These are phyloP conservation scores for Catharus fuscescens DNA, from an alignment of 2,113 vertebrate genomes.

Conservation along the genomic window DNA sequence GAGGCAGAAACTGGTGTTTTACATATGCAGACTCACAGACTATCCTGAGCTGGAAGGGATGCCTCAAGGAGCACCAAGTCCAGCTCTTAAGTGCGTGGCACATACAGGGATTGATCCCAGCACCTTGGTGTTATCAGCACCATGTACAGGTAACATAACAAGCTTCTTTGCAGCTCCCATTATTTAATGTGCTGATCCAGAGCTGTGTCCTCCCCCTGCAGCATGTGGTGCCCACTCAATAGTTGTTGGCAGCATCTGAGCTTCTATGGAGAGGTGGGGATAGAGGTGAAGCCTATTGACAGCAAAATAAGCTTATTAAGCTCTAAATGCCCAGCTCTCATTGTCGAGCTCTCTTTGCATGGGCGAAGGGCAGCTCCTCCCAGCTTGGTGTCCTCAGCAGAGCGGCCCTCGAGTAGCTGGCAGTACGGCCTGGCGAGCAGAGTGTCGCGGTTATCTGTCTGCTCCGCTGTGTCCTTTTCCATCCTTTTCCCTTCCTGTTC, in stretches of 20 bases:
- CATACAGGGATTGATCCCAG: rapidly evolving
- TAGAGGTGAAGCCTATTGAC: not conserved
- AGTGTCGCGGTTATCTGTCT: rapidly evolving
- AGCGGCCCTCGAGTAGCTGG: not conserved
- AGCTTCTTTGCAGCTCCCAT: not conserved
- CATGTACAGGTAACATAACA: no score
- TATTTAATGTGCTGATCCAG: not conserved
- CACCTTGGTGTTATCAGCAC: not conserved
- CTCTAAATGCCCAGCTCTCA: not conserved
- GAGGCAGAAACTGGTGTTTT: not conserved
- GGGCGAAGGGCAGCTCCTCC: not conserved
- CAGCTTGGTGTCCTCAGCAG: not conserved
- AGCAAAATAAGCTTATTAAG: not conserved
- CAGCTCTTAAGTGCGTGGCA: not conserved
- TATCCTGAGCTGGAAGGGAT: not conserved
- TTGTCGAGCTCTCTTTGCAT: not conserved
- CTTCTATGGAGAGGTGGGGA: not conserved
- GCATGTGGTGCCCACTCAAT: not conserved
- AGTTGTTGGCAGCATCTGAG: not conserved
- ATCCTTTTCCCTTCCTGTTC: not conserved
- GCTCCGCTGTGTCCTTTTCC: rapidly evolving
- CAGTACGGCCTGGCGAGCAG: rapidly evolving
- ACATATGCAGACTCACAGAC: not conserved
- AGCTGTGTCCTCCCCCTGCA: not conserved
- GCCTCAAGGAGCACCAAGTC: not conserved